phyloP scores from a whole-genome alignment of 53 echinoderm and acorn worm species.

The Temnopleurus reevesii region DNA sequence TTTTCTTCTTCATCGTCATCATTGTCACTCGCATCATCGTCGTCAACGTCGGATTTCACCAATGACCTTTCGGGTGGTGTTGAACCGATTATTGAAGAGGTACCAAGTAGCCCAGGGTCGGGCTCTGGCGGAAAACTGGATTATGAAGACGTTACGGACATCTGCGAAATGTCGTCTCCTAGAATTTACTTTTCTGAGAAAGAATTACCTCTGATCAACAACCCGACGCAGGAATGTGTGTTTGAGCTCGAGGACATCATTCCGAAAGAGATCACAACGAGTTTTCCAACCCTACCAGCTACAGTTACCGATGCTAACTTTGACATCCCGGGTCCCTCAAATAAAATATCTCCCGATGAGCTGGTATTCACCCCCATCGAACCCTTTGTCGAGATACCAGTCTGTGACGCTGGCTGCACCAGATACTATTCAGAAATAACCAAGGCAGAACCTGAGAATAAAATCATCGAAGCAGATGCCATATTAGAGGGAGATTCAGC shows the following conservation, averaged over 20 bases:
- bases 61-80: not conserved
- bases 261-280: constrained; percentile 18
- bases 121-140: not conserved
- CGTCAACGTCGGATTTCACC: not conserved
- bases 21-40: constrained; percentile 7
- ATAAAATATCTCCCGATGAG: not conserved
- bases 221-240: constrained; percentile 9
- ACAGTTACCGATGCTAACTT: not conserved
- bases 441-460: not conserved
- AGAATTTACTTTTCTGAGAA: constrained; percentile 9
- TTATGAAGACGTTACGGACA: not conserved
- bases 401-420: not conserved
- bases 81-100: not conserved
- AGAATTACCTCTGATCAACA: constrained; percentile 35
- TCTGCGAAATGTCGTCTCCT: constrained; percentile 2
- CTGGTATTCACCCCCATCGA: not conserved
- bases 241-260: constrained; percentile 47
- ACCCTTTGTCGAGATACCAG: not conserved
- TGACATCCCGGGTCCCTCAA: not conserved
- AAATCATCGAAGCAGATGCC: not conserved
- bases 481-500: not conserved
- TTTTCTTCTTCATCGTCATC: not conserved
- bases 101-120: not conserved
- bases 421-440: not conserved
- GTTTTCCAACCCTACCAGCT: not conserved